Base-by-base conservation (phyloP, 2,113 vertebrate genomes). In the Hemibates koningsi region DNA sequence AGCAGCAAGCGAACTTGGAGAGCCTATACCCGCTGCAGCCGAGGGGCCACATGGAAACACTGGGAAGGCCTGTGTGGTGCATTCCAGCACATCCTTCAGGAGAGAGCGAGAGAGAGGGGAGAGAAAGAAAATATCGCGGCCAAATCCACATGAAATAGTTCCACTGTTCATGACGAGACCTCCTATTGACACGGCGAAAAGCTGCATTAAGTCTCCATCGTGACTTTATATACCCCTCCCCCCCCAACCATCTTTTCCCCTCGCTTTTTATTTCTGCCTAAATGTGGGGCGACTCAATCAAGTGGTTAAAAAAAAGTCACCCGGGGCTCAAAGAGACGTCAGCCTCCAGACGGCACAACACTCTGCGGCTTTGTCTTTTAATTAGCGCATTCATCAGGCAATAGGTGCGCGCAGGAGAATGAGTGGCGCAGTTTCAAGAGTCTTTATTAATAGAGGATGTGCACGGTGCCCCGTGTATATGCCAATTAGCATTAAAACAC, bases 21-120 rank as follows among this genome's bases (percentile, higher is more conserved):
- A 96, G 96, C 93, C 94, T 92, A 66, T 66, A 66, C 61, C 96
- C 95, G 96, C 95, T 95, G 90, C 84, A 82, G 86, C 83, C 80
- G 93, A 91, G 97, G 97, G 97, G 96, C 97, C 97, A 97, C 98
- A 98, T 98, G 97, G 98, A 98, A 98, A 98, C 97, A 97, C 96
- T 96, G 97, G 96, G 97, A 96, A 81, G 94, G 91, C 89, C 93
- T 87, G 96, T 96, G 97, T 95, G 96, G 96, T 91, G 96, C 97
- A 98, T 98, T 98, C 98, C 98, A 97, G 96, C 97, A 98, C 97
- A 97, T 98, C 97, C 97, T 98, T 97, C 97, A 97, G 96, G 96
- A 96, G 97, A 81, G 4, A 80, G 45, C 80, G 29, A 96, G 17
- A 45, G 27, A 21, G 56, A 82, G 86, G 86, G 81, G 93, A 96